A percentile compares a stretch with the other conserved stretches of the same genome.
phyloP scores from a whole-genome alignment of 1,140 invertebrate genomes.

The Lordiphosa collinella region DNA sequence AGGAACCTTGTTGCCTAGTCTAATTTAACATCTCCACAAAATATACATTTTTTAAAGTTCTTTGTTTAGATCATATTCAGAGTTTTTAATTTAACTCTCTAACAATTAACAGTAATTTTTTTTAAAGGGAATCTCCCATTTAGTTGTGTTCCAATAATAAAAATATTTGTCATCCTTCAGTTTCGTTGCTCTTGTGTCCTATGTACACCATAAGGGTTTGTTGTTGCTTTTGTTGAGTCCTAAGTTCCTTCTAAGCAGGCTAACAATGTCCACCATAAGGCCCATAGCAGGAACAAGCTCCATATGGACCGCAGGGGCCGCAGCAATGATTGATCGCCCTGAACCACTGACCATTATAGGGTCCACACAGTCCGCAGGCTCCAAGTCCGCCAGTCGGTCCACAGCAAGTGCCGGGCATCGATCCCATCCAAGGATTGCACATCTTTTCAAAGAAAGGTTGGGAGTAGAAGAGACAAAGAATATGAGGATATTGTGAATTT shows the following conservation, averaged over 20 bases:
- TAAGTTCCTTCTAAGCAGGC: slow-evolving; percentile 57
- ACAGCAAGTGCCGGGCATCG: slow-evolving; percentile 62
- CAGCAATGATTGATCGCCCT: slow-evolving; percentile 55
- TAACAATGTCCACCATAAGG: slow-evolving; percentile 55
- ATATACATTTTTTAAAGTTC: no score
- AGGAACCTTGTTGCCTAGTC: no score
- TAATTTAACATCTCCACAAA: no score
- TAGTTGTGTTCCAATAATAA: no score
- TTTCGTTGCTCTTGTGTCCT: no score
- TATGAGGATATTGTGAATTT: no score
- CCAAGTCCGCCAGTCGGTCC: slow-evolving; percentile 59
- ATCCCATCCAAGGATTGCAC: slow-evolving; percentile 57
- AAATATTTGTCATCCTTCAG: no score
- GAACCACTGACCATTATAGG: slow-evolving; percentile 64
- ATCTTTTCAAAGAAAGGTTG: slow-evolving; percentile 5
- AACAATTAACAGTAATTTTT: no score
- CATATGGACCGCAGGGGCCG: slow-evolving; percentile 59
- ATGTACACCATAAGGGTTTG: not conserved
- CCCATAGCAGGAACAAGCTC: slow-evolving; percentile 59
- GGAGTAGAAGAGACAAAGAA: not conserved
- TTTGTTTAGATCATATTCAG: no score
- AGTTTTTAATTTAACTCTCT: no score
- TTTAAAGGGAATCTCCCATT: no score
- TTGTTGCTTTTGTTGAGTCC: slow-evolving; percentile 23
- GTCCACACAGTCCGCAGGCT: slow-evolving; percentile 56